Evolutionary conservation across 1,140 invertebrate species (phyloP).

Genomic region (Pachypsylla venusta): DNA sequence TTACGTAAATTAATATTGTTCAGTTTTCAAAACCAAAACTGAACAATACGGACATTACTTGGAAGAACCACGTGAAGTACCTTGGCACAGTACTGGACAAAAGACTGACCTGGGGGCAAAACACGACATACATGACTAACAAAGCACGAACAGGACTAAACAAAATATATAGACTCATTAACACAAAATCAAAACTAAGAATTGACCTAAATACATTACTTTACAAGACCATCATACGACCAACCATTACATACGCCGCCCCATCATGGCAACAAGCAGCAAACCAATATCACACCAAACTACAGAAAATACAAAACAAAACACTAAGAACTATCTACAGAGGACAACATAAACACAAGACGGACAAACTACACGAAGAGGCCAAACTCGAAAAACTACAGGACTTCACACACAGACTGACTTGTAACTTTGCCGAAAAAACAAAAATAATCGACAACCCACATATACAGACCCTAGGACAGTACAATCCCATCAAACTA

Average conservation of each 20-base stretch:
- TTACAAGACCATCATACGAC: background rate
- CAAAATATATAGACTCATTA: background rate
- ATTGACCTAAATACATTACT: background rate
- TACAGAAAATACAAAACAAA: background rate
- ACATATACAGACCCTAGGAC: too few species aligned
- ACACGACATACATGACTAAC: slow-evolving; percentile 5
- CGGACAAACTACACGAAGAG: background rate
- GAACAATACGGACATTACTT: too few species aligned
- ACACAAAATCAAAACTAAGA: background rate
- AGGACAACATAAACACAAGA: background rate
- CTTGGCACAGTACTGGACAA: slow-evolving; percentile 17
- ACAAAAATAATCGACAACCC: too few species aligned
- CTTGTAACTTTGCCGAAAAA: too few species aligned
- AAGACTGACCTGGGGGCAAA: slow-evolving; percentile 12
- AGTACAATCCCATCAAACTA: too few species aligned
- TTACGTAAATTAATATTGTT: too few species aligned
- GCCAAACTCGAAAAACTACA: background rate
- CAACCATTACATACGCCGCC: background rate
- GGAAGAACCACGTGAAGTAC: slow-evolving; percentile 17
- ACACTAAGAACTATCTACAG: too few species aligned
- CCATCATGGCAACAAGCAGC: background rate
- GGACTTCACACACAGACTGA: background rate
- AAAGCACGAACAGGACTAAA: background rate
- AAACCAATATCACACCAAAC: background rate
- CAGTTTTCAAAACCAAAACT: too few species aligned